These are phyloP conservation scores for Liposcelis brunnea DNA, from an alignment of 2,888 invertebrate genomes.

Conservation along the genomic window DNA sequence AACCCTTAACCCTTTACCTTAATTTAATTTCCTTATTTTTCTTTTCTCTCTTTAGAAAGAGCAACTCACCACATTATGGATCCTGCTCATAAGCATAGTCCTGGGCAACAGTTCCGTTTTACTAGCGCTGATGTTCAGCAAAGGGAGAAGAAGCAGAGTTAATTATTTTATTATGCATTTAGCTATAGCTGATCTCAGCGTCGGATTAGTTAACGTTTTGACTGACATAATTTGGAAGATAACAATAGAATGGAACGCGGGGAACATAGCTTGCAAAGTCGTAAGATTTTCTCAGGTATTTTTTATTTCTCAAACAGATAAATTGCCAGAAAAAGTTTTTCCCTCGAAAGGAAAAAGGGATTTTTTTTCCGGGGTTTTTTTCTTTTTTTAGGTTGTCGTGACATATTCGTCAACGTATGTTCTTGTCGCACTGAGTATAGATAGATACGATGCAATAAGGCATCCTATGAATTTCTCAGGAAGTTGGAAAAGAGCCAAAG, in stretches of 20 bases:
- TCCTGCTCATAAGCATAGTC: constrained; percentile 70
- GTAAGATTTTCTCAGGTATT: constrained; percentile 61
- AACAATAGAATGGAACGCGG: constrained; percentile 77
- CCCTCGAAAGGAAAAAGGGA: no score
- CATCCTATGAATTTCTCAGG: constrained; percentile 91
- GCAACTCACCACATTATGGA: constrained; percentile 73
- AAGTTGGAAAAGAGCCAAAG: constrained; percentile 73
- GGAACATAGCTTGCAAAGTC: constrained; percentile 73
- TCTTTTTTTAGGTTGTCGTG: constrained; percentile 52
- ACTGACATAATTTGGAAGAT: constrained; percentile 82
- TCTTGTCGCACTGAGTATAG: constrained; percentile 77
- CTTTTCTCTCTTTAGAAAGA: no score
- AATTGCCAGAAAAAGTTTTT: no score
- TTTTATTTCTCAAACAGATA: not conserved
- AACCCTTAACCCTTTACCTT: no score
- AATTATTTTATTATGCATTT: constrained; percentile 90
- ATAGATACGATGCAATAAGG: constrained; percentile 83
- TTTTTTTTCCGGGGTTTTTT: no score
- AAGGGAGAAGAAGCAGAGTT: constrained; percentile 78
- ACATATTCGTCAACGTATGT: constrained; percentile 89
- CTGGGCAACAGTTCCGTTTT: constrained; percentile 78
- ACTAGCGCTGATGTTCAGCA: constrained; percentile 61
- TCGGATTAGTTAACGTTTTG: constrained; percentile 72
- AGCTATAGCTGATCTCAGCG: constrained; percentile 76
- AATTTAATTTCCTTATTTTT: no score